Evolutionary conservation across 2,888 invertebrate species (phyloP).

Genomic region (Drosophila pseudotalamancana): DNA sequence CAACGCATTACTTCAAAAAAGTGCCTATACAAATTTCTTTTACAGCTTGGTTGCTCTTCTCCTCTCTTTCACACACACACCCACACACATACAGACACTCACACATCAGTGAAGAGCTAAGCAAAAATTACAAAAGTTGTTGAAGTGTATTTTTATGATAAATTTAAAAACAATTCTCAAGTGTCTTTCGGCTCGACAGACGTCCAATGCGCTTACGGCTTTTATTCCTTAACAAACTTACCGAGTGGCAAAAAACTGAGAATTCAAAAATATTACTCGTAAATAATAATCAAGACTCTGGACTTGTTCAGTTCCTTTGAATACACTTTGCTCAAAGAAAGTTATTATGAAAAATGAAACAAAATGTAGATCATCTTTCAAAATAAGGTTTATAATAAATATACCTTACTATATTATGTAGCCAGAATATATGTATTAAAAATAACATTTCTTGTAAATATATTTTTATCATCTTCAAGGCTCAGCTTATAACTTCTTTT

Average conservation of each 20-base stretch:
- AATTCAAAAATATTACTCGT: slow-evolving; percentile 54
- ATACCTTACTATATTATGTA: too few species aligned
- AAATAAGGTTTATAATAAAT: too few species aligned
- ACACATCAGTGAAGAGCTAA: slow-evolving; percentile 23
- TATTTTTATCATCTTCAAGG: too few species aligned
- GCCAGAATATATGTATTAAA: too few species aligned
- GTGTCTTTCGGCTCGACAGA: slow-evolving; percentile 26
- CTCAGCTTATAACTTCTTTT: too few species aligned
- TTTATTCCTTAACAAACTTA: slow-evolving; percentile 46
- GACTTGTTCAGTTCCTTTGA: slow-evolving; percentile 8
- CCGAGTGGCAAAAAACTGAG: slow-evolving; percentile 31
- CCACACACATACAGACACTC: neutral
- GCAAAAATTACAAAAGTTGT: slow-evolving; percentile 37
- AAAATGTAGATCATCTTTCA: too few species aligned
- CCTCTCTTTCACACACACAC: too few species aligned
- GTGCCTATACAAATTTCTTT: slow-evolving; percentile 2
- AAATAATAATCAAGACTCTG: slow-evolving; percentile 58
- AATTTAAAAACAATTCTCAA: slow-evolving; percentile 69
- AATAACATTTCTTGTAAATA: too few species aligned
- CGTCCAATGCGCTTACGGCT: slow-evolving; percentile 53
- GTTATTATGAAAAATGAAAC: neutral
- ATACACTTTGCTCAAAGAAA: neutral
- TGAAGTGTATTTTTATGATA: slow-evolving; percentile 56
- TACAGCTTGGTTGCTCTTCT: too few species aligned
- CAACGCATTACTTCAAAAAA: too few species aligned